Conservation (phyloP, 2,888 invertebrate genomes). For the Philopedon plagiatum region DNA sequence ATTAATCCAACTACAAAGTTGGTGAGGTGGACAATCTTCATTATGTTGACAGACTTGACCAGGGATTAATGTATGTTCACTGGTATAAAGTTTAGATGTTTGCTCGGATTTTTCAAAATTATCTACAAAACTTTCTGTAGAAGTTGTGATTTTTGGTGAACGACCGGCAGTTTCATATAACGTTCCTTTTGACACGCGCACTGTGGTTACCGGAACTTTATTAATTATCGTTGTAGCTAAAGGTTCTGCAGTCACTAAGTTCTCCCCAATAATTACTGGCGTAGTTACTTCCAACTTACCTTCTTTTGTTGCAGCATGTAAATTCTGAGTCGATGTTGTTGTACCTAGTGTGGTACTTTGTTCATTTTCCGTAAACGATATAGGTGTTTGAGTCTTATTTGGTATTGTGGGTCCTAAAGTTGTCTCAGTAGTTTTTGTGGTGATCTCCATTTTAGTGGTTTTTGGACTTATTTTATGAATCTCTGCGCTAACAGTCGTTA, state of each 20-base stretch:
- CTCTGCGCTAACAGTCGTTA: not conserved
- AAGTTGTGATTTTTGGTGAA: constrained; percentile 44
- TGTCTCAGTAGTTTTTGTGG: no score
- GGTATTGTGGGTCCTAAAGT: no score
- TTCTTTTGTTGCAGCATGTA: constrained; percentile 15
- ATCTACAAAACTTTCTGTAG: not conserved
- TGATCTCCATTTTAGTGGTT: constrained; percentile 2
- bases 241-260: constrained; percentile 4
- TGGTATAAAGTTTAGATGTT: not conserved
- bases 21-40: constrained; percentile 89
- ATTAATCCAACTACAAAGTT: constrained; percentile 87
- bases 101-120: not conserved
- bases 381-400: constrained; percentile 8
- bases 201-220: not conserved
- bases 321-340: not conserved
- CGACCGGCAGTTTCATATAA: not conserved
- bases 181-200: not conserved
- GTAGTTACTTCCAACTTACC: constrained; percentile 21
- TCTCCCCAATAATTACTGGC: constrained; percentile 11
- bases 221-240: not conserved
- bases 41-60: constrained; percentile 84
- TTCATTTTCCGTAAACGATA: not conserved
- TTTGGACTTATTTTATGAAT: constrained; percentile 31
- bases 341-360: not conserved
- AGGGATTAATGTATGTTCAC: not conserved